These are phyloP conservation scores for Gopherus evgoodei DNA, from an alignment of 2,113 vertebrate genomes.

Conservation along the genomic window DNA sequence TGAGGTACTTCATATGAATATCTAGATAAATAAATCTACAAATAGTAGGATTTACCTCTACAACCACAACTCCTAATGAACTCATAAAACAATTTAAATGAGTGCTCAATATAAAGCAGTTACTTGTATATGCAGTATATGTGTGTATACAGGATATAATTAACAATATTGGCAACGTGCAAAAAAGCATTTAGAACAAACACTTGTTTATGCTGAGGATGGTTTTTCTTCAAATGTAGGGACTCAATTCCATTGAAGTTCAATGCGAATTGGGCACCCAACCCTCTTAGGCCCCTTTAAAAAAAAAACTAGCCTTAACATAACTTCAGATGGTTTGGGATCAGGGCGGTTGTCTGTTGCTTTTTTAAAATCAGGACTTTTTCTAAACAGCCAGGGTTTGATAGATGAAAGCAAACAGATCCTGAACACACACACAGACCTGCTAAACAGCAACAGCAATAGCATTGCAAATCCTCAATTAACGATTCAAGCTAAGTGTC, in stretches of 20 bases:
- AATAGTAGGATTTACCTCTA: not conserved
- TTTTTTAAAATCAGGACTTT: not conserved
- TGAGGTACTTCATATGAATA: not conserved
- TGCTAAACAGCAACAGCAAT: accelerated
- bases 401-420: not conserved
- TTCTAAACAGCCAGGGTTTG: not conserved
- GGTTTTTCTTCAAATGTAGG: not conserved
- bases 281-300: not conserved
- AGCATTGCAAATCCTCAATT: not conserved
- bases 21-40: not conserved
- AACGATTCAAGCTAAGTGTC: not conserved
- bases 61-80: not conserved
- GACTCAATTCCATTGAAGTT: not conserved
- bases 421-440: not conserved
- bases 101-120: not conserved
- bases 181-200: not conserved
- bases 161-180: not conserved
- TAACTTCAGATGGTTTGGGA: accelerated
- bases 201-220: not conserved
- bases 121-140: not conserved
- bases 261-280: not conserved
- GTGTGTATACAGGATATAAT: not conserved
- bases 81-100: not conserved
- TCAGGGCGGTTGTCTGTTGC: not conserved
- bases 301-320: not conserved